These are phyloP conservation scores for Pocillopora meandrina DNA, from an alignment of 92 coral and sea anemone genomes.

Conservation along the genomic window DNA sequence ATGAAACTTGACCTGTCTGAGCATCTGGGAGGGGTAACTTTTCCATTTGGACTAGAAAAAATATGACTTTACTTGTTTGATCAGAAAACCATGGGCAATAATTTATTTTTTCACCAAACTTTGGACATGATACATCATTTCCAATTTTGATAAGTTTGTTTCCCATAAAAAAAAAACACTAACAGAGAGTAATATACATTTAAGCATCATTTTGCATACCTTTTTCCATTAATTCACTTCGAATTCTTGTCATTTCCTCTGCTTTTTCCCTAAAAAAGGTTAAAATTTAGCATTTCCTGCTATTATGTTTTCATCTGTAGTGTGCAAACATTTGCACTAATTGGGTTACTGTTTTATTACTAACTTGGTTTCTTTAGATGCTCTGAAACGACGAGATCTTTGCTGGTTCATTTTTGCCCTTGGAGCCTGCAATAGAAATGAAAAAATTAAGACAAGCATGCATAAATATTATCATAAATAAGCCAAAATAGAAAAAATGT, in stretches of 20 bases:
- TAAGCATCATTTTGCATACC: conserved; percentile 45
- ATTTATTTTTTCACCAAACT: too few relatives aligned
- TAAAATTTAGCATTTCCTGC: neutral
- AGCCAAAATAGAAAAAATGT: neutral
- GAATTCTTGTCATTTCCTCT: conserved; percentile 78
- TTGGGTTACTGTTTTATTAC: neutral
- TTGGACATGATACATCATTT: too few relatives aligned
- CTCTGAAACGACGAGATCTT: conserved; percentile 95
- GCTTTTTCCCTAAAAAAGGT: conserved; percentile 72
- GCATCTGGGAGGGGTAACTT: too few relatives aligned
- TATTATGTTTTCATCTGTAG: neutral
- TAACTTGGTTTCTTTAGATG: conserved; percentile 95
- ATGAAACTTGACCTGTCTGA: too few relatives aligned
- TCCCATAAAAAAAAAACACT: too few relatives aligned
- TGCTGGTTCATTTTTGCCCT: conserved; percentile 99
- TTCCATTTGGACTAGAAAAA: too few relatives aligned
- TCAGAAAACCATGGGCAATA: neutral
- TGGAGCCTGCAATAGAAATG: conserved; percentile 74
- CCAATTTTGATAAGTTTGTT: too few relatives aligned
- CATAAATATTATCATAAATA: neutral
- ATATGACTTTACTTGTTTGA: neutral
- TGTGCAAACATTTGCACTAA: neutral
- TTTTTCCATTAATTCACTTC: conserved; percentile 83
- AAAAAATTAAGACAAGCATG: neutral
- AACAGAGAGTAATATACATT: neutral